Evolutionary conservation across 1,140 invertebrate species (phyloP), one percentile per base, ranked within the genome.

Genomic region (Mycetomoellerius zeteki): DNA sequence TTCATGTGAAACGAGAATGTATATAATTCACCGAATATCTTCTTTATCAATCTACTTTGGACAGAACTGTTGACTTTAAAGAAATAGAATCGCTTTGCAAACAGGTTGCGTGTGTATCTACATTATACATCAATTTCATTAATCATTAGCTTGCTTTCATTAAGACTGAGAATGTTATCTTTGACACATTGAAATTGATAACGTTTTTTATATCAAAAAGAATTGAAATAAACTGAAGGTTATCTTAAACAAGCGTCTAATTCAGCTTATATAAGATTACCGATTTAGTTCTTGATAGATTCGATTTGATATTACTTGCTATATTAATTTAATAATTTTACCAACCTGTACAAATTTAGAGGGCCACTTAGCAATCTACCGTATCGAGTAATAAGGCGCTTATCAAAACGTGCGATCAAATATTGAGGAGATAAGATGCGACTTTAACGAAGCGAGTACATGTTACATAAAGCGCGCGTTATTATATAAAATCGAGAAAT

Each of bases 401-500:
- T 67, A 73, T 82, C 37, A 12, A 50, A 60, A 81, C 6, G 14
- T 7, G 52, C 12, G 19, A 50, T 73, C 47, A 21, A 60, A 54
- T 43, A 56, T 73, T 12, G 67, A 21, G 5, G 21, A 1, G 80
- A 58, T 82, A 30, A 56, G n/a, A 16, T 2, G 33, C 33, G 71
- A 72, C 19, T 47, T 73, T 43, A 72, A 37, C 21, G 47, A 19
- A n/a, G 19, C 30, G 75, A n/a, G 8, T 30, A n/a, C 60, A n/a
- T 43, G 50, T 86, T 65, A 80, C n/a, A 33, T 86, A 80, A 67
- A 86, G 30, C 47, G 30, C 37, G 52, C n/a, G 33, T 75, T 84
- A 75, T 84, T 75, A 84, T n/a, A 84, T 84, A 60, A 84, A 84
- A 84, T 75, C 54, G 69, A 12, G 37, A 80, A 62, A 76, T 65